Base-by-base conservation (phyloP, 2,888 invertebrate genomes). In the Conops quadrifasciatus region DNA sequence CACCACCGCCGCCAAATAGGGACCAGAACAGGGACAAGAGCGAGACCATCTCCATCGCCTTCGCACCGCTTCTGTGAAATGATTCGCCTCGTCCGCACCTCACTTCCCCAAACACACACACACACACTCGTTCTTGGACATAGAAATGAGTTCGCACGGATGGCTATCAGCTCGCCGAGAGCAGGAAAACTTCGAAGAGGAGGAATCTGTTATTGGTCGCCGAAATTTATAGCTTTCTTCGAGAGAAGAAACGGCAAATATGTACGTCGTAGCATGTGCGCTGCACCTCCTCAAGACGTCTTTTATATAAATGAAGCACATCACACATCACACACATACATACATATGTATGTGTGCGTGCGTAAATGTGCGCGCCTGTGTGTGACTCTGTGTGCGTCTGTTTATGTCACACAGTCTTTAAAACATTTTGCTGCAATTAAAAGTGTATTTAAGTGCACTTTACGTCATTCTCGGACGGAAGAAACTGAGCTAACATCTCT, bases 201-300 rank as follows among this genome's bases (percentile, higher is more conserved):
- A 36, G 36, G 36, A 36, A 53, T 53, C 15, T 49, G 49, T 49
- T 49, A 49, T 78, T 76, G 77, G 77, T 77, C 73, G 77, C 76
- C 81, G 74, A 78, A 82, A 81, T 81, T 82, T 82, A 82, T 82
- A 81, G 78, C 80, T 81, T 81, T 82, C 78, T 81, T 82, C 78
- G 80, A 81, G 78, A 81, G 82, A 59, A 45, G 60, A 45, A 67
- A 79, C 78, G 43, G 53, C 16, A 49, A 28, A 43, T 51, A 64
- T 45, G 53, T 15, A 47, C 47, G 56, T 21, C 28, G 58, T 9
- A 58, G 26, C 69, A 49, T 43, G 56, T 28, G 47, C 19, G 36
- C 21, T 28, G 24, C 36, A 47, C 30, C 4, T 47, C 11, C 26
- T 49, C 30, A 26, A 28, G 5, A 1, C n/a, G n/a, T 53, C 36